phyloP scores from a whole-genome alignment of 92 coral and sea anemone genomes.

The Palythoa grandis region DNA sequence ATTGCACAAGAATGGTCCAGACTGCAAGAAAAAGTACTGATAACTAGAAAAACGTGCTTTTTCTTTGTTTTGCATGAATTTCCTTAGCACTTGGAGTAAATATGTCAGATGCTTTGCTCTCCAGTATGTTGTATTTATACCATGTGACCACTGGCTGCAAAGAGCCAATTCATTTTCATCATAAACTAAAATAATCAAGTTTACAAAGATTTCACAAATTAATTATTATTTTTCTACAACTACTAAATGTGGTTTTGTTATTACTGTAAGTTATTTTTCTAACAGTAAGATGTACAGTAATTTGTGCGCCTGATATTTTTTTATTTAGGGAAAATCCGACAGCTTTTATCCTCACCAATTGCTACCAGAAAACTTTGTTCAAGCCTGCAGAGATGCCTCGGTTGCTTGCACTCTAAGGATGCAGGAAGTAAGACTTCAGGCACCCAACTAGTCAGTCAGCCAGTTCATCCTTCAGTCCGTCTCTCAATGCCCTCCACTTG shows the following conservation, averaged over 20 bases:
- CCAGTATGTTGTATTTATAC: too few relatives aligned
- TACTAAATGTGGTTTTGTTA: neutral
- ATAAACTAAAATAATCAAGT: too few relatives aligned
- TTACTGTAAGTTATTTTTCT: neutral
- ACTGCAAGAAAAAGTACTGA: too few relatives aligned
- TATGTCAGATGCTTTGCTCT: too few relatives aligned
- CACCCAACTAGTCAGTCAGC: neutral
- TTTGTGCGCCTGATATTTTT: neutral
- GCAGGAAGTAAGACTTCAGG: slow-evolving; percentile 70
- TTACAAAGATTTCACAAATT: too few relatives aligned
- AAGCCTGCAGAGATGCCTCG: slow-evolving; percentile 78
- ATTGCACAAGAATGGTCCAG: too few relatives aligned
- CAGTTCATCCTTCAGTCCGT: neutral
- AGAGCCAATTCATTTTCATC: too few relatives aligned
- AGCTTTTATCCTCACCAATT: slow-evolving; percentile 87
- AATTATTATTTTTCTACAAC: neutral
- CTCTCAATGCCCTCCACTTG: too few relatives aligned
- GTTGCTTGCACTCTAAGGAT: slow-evolving; percentile 75
- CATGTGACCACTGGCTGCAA: too few relatives aligned
- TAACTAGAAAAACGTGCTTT: too few relatives aligned
- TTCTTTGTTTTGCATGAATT: too few relatives aligned
- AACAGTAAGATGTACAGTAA: neutral
- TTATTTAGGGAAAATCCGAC: slow-evolving; percentile 80
- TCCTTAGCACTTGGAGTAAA: too few relatives aligned
- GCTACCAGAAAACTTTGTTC: slow-evolving; percentile 93